Evolutionary conservation across 2,888 invertebrate species (phyloP), one percentile per base, ranked within the genome.

Genomic region (Pandemis cinnamomeana): DNA sequence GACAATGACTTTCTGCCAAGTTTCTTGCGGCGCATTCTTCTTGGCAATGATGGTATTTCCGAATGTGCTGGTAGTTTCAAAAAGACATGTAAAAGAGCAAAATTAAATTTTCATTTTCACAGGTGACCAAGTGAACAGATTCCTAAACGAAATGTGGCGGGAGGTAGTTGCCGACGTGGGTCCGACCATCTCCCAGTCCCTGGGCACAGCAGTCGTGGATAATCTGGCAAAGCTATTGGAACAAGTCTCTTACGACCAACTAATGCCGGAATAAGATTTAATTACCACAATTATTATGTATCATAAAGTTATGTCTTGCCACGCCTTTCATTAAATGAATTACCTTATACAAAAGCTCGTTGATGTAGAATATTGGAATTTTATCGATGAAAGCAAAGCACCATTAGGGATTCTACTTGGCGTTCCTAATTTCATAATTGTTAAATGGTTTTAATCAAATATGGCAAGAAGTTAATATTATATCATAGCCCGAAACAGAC

Each of bases 121-220:
- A 90, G 89, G 89, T 80, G 90, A 90, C 58, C 88, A 89, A 81
- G 84, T 91, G 63, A 91, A 90, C 81, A 88, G 80, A 58, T 81
- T 91, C 7, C 79, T 91, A 3, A 91, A 91, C 78, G 90, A 91
- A 69, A 79, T 91, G 80, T 90, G 90, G 89, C 83, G 84, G 36
- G 89, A 91, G 71, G 82, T 91, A 2, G 85, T 89, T 3, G 81
- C 82, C n/a, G 88, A 89, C 13, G 89, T 90, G 0, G 91, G 90
- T 0, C 90, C 90, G 0, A 79, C 84, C 5, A 89, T 91, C 66
- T 87, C 88, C 75, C 81, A 86, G 13, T 84, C 89, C 0, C 80
- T 91, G 0, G 82, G 83, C 61, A 73, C 78, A 3, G 87, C 89
- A 0, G 90, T 91, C 4, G 86, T 89, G 11, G 82, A 87, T n/a